phyloP scores from a whole-genome alignment of 2,113 vertebrate genomes.

The Onychorhynchus coronatus region DNA sequence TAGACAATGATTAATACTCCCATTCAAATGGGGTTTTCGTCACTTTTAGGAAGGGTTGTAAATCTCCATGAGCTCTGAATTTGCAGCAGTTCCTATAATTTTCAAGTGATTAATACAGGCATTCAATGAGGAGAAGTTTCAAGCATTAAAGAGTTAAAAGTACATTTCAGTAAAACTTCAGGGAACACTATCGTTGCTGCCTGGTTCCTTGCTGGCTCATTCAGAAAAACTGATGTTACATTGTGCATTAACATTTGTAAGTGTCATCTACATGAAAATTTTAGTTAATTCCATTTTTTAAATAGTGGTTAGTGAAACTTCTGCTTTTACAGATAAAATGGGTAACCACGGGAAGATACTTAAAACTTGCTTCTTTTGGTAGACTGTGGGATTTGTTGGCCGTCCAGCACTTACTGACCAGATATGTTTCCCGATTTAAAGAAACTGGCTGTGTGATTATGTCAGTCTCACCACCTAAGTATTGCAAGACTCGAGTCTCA shows the following conservation, averaged over 20 bases:
- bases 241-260: background rate
- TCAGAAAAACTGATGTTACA: background rate
- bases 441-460: background rate
- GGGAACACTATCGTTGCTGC: fast-evolving
- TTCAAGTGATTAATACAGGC: background rate
- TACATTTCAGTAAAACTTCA: background rate
- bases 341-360: background rate
- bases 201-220: background rate
- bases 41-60: background rate
- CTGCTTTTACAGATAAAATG: background rate
- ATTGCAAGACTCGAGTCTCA: background rate
- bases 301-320: background rate
- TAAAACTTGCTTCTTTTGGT: background rate
- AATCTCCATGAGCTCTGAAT: background rate
- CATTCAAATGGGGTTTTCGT: background rate
- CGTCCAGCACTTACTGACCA: background rate
- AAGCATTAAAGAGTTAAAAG: background rate
- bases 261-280: background rate
- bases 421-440: background rate
- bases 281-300: background rate
- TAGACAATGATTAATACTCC: background rate
- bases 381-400: background rate
- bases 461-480: background rate
- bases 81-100: background rate
- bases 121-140: background rate